Evolutionary conservation across 2,888 invertebrate genomes (phyloP).

Genomic region (Cheilosia pagana): DNA sequence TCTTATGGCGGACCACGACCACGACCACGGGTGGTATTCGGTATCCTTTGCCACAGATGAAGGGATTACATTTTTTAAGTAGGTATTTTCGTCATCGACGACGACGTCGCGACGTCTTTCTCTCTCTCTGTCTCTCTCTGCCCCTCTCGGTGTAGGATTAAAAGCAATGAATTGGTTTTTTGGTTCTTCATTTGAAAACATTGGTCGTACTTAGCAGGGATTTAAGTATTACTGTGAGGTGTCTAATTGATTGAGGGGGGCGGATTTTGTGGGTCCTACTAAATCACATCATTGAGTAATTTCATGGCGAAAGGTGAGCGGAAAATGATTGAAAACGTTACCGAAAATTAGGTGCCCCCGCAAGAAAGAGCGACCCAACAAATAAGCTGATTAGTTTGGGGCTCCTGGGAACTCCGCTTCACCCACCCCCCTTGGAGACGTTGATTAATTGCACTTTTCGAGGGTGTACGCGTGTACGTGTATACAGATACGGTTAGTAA

Average conservation of each 20-base stretch:
- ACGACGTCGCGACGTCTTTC: not conserved
- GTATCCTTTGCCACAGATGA: not conserved
- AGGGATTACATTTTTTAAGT: constrained; percentile 59
- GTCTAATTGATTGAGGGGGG: constrained; percentile 55
- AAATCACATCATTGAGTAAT: constrained; percentile 38
- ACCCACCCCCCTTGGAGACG: constrained; percentile 5
- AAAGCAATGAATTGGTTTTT: constrained; percentile 52
- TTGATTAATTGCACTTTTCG: constrained; percentile 48
- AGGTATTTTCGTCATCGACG: constrained; percentile 35
- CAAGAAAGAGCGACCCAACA: constrained; percentile 2
- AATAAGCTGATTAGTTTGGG: constrained; percentile 43
- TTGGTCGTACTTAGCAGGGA: constrained; percentile 46
- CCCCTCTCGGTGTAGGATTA: constrained; percentile 24
- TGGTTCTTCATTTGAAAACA: constrained; percentile 43
- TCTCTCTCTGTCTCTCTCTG: too few relatives aligned
- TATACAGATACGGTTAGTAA: not conserved
- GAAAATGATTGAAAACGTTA: not conserved
- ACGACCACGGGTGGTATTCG: constrained; percentile 2
- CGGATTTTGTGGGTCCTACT: constrained; percentile 34
- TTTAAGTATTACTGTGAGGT: constrained; percentile 49
- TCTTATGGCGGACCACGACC: constrained; percentile 29
- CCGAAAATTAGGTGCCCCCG: constrained; percentile 1
- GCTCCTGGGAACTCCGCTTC: too few relatives aligned
- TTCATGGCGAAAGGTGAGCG: not conserved
- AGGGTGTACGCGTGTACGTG: not conserved